phyloP scores from a whole-genome alignment of 2,113 vertebrate species.

The Neotoma lepida region DNA sequence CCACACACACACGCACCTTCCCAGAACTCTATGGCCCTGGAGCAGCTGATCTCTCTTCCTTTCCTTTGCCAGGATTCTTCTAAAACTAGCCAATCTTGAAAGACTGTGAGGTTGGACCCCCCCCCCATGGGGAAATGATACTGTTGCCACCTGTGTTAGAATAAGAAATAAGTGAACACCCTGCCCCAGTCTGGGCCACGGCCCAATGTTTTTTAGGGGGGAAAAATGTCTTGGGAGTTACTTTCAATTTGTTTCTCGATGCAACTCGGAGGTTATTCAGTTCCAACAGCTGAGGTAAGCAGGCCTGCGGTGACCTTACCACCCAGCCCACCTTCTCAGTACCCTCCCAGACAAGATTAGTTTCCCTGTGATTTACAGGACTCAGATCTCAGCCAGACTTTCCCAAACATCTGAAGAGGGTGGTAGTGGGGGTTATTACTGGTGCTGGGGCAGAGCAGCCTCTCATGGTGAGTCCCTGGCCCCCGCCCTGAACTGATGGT shows the following conservation, averaged over 20 bases:
- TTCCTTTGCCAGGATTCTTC: not conserved
- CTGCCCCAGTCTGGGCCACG: not conserved
- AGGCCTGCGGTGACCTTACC: not conserved
- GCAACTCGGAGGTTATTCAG: not conserved
- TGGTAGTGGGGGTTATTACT: too few species aligned
- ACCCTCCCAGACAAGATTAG: not conserved
- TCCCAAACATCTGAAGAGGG: not conserved
- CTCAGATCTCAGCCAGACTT: not conserved
- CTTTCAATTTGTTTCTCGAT: not conserved
- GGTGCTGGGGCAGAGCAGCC: not conserved
- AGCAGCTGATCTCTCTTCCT: not conserved
- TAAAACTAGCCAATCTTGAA: not conserved
- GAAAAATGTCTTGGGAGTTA: not conserved
- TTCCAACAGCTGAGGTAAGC: not conserved
- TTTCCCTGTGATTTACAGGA: not conserved
- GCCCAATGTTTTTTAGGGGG: not conserved
- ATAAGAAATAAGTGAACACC: not conserved
- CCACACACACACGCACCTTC: not conserved
- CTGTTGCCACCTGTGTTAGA: not conserved
- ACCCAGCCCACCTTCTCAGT: not conserved
- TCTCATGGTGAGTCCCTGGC: not conserved
- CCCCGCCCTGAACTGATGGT: accelerated
- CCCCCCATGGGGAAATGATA: not conserved
- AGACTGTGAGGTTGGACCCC: not conserved
- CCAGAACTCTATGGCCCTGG: not conserved